These are phyloP conservation scores for Triops cancriformis DNA, from an alignment of 1,140 invertebrate genomes.

Conservation along the genomic window DNA sequence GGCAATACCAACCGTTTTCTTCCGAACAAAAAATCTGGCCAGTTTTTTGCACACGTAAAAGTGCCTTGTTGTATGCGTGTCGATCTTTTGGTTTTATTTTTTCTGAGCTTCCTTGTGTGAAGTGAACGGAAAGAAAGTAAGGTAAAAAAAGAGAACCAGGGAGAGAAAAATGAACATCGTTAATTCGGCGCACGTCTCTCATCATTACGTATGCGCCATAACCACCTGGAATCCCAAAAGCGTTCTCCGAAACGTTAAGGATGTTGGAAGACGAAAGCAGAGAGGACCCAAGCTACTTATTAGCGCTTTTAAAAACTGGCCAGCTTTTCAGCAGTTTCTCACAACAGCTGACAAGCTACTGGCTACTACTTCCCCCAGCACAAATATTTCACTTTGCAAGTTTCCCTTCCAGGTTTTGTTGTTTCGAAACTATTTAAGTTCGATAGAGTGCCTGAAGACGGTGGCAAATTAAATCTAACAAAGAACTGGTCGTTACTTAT, in stretches of 20 bases:
- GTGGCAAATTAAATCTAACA: too few relatives aligned
- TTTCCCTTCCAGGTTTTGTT: too few relatives aligned
- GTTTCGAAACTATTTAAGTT: too few relatives aligned
- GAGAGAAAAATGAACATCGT: background rate
- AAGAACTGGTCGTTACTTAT: too few relatives aligned
- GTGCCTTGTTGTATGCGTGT: too few relatives aligned
- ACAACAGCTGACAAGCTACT: background rate
- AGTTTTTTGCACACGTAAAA: too few relatives aligned
- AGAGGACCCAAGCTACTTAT: background rate
- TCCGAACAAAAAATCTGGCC: background rate
- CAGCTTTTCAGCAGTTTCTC: background rate
- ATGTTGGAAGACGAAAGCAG: background rate
- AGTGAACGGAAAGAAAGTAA: too few relatives aligned
- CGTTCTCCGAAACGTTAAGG: background rate
- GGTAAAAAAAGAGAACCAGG: too few relatives aligned
- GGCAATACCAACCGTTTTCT: background rate
- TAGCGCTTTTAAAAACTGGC: background rate
- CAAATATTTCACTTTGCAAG: too few relatives aligned
- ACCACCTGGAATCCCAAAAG: background rate
- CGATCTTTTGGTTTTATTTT: too few relatives aligned
- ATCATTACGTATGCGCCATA: background rate
- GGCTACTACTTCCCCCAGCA: background rate
- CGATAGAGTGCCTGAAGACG: too few relatives aligned
- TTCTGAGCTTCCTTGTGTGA: too few relatives aligned
- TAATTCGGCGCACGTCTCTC: constrained; percentile 9